Conservation (phyloP, 2,113 vertebrate species). For the Corapipo altera region DNA sequence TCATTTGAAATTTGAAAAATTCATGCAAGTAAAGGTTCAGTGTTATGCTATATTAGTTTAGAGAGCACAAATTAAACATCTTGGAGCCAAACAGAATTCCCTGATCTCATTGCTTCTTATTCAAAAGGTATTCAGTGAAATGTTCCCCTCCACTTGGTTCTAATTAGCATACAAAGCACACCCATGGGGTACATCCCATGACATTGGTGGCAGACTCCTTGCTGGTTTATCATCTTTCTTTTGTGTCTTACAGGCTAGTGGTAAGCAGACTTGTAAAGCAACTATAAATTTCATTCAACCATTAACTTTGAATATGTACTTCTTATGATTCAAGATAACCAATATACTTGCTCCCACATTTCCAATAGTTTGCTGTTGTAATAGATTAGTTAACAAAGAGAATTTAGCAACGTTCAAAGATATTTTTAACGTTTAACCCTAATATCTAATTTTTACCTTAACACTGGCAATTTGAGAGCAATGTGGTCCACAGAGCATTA, state of each 20-base stretch:
- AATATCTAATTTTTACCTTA: neutral
- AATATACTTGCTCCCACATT: neutral
- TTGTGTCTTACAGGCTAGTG: neutral
- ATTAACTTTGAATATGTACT: neutral
- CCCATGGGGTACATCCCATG: neutral
- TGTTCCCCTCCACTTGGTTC: neutral
- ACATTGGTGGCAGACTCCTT: neutral
- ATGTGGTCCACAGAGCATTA: neutral
- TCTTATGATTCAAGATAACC: neutral
- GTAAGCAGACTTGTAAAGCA: neutral
- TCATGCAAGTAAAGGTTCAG: neutral
- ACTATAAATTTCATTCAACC: neutral
- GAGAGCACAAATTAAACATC: neutral
- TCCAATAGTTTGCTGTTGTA: neutral
- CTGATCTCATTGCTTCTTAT: neutral
- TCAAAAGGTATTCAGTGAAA: neutral
- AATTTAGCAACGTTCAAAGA: neutral
- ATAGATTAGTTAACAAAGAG: neutral
- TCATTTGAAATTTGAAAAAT: neutral
- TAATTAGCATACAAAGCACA: conserved; percentile 5
- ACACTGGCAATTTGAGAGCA: neutral
- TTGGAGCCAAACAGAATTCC: neutral
- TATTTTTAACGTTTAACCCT: neutral
- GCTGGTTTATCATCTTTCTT: neutral
- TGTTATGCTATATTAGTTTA: neutral